Conservation (phyloP, 2,888 invertebrate species). For the Hydrotaea diabolus region DNA sequence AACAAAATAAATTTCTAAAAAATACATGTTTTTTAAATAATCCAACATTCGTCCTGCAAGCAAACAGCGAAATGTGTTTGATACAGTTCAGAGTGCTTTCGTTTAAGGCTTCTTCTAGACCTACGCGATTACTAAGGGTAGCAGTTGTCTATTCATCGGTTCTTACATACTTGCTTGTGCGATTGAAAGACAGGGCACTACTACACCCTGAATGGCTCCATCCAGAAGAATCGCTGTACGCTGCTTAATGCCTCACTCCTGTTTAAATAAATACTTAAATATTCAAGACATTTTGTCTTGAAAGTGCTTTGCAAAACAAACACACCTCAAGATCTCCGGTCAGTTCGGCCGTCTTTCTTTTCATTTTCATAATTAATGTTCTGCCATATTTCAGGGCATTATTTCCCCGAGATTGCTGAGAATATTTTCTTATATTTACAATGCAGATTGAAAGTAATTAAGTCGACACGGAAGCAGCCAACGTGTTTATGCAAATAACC, state of each 20-base stretch:
- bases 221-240: too few species aligned
- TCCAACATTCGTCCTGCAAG: background rate
- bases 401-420: background rate
- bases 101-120: too few species aligned
- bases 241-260: background rate
- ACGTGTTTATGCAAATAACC: background rate
- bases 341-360: background rate
- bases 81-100: too few species aligned
- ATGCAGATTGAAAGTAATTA: background rate
- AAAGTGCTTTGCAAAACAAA: background rate
- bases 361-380: background rate
- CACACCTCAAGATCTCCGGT: background rate
- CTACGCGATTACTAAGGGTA: too few species aligned
- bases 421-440: background rate
- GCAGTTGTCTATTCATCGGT: too few species aligned
- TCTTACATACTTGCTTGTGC: too few species aligned
- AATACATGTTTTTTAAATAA: background rate
- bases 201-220: too few species aligned
- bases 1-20: too few species aligned
- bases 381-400: background rate
- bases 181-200: too few species aligned
- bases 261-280: background rate
- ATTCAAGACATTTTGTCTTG: background rate
- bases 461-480: background rate
- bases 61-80: too few species aligned